These are phyloP conservation scores for Peromyscus melanophrys DNA, from an alignment of 2,797 vertebrate species.

Conservation along the genomic window DNA sequence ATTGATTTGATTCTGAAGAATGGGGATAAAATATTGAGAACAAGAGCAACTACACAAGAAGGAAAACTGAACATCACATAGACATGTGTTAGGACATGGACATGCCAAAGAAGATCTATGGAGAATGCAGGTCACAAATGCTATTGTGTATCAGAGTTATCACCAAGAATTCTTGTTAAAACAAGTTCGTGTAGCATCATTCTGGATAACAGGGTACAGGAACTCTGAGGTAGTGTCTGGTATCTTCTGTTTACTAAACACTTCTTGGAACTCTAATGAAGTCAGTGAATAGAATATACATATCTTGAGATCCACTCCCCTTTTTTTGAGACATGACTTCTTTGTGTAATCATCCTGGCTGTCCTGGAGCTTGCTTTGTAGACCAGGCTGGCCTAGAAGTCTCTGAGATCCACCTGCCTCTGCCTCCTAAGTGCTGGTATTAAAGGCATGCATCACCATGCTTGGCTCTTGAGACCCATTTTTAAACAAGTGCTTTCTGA, in stretches of 20 bases:
- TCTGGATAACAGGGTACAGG: background rate
- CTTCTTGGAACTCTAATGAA: background rate
- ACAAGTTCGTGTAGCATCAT: background rate
- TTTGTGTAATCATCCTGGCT: too few species aligned
- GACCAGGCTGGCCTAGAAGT: too few species aligned
- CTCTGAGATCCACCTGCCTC: too few species aligned
- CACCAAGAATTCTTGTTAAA: background rate
- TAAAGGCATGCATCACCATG: too few species aligned
- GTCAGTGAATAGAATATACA: accelerated
- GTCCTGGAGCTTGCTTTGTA: too few species aligned
- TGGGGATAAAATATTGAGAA: background rate
- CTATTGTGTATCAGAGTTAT: background rate
- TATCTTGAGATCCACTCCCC: background rate
- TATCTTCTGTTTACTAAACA: background rate
- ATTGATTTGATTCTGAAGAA: background rate
- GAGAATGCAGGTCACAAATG: background rate
- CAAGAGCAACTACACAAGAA: background rate
- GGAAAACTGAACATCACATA: background rate
- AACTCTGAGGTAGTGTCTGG: background rate
- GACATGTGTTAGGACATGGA: background rate
- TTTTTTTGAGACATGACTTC: too few species aligned
- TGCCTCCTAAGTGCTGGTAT: too few species aligned
- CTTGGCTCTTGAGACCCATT: background rate
- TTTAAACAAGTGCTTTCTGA: background rate
- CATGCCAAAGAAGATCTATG: background rate